Evolutionary conservation across 2,797 vertebrate genomes (phyloP).

Genomic region (Jordanella pulchra): DNA sequence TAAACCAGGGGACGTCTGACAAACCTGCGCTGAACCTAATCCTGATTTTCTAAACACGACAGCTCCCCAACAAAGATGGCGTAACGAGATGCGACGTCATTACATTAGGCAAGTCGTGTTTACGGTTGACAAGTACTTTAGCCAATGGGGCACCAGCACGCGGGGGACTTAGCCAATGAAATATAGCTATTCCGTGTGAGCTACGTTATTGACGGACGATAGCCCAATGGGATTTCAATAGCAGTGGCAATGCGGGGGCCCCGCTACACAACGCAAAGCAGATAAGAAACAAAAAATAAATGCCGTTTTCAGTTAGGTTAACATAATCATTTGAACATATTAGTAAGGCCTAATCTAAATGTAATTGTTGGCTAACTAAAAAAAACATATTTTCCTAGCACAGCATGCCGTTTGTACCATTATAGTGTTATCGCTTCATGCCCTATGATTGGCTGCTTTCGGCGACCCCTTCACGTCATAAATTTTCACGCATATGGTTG

Average conservation of each 20-base stretch:
- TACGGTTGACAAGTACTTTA: constrained; percentile 65
- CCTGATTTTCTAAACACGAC: constrained; percentile 67
- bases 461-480: too few species aligned
- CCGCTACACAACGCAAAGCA: constrained; percentile 34
- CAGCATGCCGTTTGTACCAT: neutral
- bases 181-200: accelerated
- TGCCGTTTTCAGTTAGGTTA: neutral
- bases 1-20: constrained; percentile 22
- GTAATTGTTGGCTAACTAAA: accelerated
- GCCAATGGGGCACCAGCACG: constrained; percentile 48
- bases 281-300: constrained; percentile 9
- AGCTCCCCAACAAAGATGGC: constrained; percentile 82
- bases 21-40: constrained; percentile 59
- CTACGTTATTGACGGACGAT: constrained; percentile 45
- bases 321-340: neutral
- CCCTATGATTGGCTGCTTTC: constrained; percentile 5
- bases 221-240: constrained; percentile 43
- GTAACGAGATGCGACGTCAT: constrained; percentile 74
- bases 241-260: constrained; percentile 7
- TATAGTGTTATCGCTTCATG: neutral
- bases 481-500: constrained; percentile 16
- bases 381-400: accelerated
- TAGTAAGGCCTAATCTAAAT: neutral
- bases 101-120: neutral
- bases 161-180: constrained; percentile 18